phyloP scores from a whole-genome alignment of 2,888 invertebrate species.

The Byasa hedistus region DNA sequence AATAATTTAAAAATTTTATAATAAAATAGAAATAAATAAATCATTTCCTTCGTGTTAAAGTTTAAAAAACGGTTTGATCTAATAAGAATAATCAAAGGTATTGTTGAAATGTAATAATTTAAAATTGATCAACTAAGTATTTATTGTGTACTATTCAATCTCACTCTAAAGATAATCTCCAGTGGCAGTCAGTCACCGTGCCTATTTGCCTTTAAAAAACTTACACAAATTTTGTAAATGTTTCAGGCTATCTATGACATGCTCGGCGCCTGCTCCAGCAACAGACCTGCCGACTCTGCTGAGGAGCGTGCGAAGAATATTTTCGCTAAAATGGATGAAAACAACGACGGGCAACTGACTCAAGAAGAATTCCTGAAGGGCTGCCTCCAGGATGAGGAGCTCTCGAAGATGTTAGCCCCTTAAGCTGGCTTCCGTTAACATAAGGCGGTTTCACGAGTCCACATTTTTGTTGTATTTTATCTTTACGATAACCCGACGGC shows the following conservation, averaged over 20 bases:
- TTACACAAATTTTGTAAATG: not conserved
- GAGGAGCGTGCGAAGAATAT: conserved; percentile 99
- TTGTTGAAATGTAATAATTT: too few relatives aligned
- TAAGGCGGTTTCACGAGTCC: conserved; percentile 40
- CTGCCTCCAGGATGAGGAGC: conserved; percentile 97
- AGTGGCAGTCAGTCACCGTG: too few relatives aligned
- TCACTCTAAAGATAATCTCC: too few relatives aligned
- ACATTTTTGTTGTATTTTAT: conserved; percentile 42
- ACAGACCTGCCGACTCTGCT: conserved; percentile 96
- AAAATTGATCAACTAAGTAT: too few relatives aligned
- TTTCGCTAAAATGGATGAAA: conserved; percentile 99
- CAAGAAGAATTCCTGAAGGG: conserved; percentile 99
- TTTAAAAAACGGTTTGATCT: too few relatives aligned
- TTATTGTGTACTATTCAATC: too few relatives aligned
- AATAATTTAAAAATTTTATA: too few relatives aligned
- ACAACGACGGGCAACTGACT: conserved; percentile 98
- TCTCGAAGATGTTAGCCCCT: conserved; percentile 96
- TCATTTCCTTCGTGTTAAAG: too few relatives aligned
- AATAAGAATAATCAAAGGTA: too few relatives aligned
- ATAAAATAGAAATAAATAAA: too few relatives aligned
- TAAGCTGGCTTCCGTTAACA: conserved; percentile 72
- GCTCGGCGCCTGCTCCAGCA: conserved; percentile 98
- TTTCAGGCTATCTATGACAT: conserved; percentile 99
- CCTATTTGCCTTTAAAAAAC: not conserved
- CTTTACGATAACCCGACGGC: conserved; percentile 58